Base-by-base conservation (phyloP, 2,113 vertebrate genomes). In the Pheucticus melanocephalus region DNA sequence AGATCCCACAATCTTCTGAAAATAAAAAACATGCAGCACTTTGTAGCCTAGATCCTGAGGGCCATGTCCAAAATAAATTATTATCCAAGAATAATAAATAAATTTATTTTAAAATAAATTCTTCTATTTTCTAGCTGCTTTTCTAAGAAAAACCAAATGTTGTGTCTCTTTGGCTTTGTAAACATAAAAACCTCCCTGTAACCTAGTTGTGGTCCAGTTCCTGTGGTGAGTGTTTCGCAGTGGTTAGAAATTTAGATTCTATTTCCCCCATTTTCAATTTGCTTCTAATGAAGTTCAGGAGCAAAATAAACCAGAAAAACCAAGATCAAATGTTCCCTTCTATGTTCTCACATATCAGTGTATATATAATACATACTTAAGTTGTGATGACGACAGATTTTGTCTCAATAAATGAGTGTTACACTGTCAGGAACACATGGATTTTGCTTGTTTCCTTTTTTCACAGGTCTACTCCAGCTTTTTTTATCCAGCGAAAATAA, bases 311-410 rank as follows among this genome's bases (percentile, higher is more conserved):
- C 5, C 9, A 82, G 19, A 76, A 88, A 80, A 65, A 44, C 14
- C 12, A 44, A 40, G 50, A 54, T 37, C 5, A 50, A 51, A 11
- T 14, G 4, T 64, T 85, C 10, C 2, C 0, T 70, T 85, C 15
- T 64, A 10, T 35, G 8, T 50, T 90, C 18, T 79, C 6, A 45
- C 2, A 4, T 53, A 17, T 24, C 2, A 5, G 2, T 22, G 1
- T 37, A 8, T 33, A 3, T 23, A 13, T 25, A n/a, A 37, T 9
- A 12, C 1, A 51, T 1, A n/a, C 6, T 54, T 22, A 24, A 0
- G 0, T 16, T 78, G 11, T 47, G 37, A 80, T 80, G 12, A 57
- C 4, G 14, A 30, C 11, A 82, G 28, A 28, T 47, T 84, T 39
- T 18, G 8, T 51, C 48, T 92, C 6, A 4, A 21, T 37, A 51